phyloP scores from a whole-genome alignment of 2,888 invertebrate genomes.

The Buathra laborator region DNA sequence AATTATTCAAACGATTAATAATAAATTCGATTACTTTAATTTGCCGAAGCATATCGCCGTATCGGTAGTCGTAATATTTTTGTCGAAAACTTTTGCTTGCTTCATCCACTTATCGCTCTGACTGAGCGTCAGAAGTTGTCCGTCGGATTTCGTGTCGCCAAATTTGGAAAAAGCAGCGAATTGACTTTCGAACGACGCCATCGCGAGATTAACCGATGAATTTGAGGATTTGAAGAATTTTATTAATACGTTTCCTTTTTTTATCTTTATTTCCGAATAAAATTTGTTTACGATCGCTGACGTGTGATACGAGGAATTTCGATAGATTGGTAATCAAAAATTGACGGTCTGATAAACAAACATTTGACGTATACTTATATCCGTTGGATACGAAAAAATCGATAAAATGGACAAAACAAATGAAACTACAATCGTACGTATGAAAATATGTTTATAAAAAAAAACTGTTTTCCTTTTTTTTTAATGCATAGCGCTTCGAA shows the following conservation, averaged over 20 bases:
- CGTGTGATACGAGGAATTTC: slow-evolving; percentile 40
- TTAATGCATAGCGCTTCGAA: too few species aligned
- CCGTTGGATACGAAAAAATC: too few species aligned
- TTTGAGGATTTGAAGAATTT: neutral
- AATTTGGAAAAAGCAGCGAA: slow-evolving; percentile 83
- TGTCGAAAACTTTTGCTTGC: slow-evolving; percentile 85
- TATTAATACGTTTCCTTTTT: neutral
- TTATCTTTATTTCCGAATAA: neutral
- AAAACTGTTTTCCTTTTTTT: too few species aligned
- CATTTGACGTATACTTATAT: slow-evolving; percentile 1
- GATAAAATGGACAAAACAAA: too few species aligned
- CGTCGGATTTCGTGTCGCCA: slow-evolving; percentile 84
- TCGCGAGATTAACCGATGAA: slow-evolving; percentile 3
- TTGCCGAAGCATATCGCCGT: slow-evolving; percentile 85
- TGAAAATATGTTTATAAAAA: too few species aligned
- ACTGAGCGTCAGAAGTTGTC: slow-evolving; percentile 83
- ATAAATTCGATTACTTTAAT: slow-evolving; percentile 82
- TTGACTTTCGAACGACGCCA: slow-evolving; percentile 70
- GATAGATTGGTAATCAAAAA: neutral
- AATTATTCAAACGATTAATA: neutral
- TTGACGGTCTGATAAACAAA: slow-evolving; percentile 29
- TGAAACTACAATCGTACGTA: too few species aligned
- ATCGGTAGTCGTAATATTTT: slow-evolving; percentile 85
- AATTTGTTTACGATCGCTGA: neutral
- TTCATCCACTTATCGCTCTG: slow-evolving; percentile 86